Evolutionary conservation across 2,113 vertebrate species (phyloP).

Genomic region (Dicaeum eximium): DNA sequence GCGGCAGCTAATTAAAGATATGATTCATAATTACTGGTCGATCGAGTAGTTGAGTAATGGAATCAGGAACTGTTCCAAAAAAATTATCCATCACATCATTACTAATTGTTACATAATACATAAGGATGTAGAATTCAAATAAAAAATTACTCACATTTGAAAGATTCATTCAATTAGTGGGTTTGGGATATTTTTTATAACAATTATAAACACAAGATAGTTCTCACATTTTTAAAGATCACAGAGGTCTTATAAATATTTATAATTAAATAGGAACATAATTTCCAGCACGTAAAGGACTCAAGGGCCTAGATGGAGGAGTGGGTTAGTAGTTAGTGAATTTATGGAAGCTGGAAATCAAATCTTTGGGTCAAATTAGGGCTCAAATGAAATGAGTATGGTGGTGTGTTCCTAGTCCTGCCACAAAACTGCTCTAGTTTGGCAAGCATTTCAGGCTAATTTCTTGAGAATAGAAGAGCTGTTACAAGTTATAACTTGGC

Average conservation of each 20-base stretch:
- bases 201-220: constrained; percentile 63
- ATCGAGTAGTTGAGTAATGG: constrained; percentile 83
- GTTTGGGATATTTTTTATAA: constrained; percentile 56
- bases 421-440: not conserved
- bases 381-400: not conserved
- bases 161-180: constrained; percentile 62
- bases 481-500: constrained; percentile 13
- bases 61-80: constrained; percentile 85
- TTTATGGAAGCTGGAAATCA: constrained; percentile 8
- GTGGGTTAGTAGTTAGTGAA: not conserved
- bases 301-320: not conserved
- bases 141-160: constrained; percentile 77
- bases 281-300: not conserved
- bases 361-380: constrained; percentile 20
- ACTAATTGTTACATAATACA: constrained; percentile 87
- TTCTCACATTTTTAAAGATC: constrained; percentile 56
- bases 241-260: constrained; percentile 52
- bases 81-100: constrained; percentile 83
- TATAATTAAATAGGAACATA: constrained; percentile 34
- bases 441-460: constrained; percentile 14
- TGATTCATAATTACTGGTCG: constrained; percentile 88
- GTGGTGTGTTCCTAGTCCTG: not conserved
- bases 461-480: constrained; percentile 15
- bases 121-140: constrained; percentile 77
- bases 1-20: constrained; percentile 88